phyloP scores from a whole-genome alignment of 2,888 invertebrate genomes.

The Thyatira batis region DNA sequence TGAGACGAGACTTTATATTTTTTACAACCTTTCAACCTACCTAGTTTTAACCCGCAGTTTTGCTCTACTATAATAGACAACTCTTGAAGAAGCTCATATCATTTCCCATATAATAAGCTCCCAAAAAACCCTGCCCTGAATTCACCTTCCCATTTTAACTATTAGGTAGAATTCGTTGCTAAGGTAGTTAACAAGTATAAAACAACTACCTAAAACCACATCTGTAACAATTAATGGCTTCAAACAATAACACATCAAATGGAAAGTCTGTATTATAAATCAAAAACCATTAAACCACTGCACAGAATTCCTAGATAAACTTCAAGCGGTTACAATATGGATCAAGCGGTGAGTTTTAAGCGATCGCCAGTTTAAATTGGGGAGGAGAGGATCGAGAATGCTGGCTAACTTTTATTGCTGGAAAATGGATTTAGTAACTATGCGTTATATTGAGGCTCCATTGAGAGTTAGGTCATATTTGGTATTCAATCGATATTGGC shows the following conservation, averaged over 20 bases:
- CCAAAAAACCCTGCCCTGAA: too few species aligned
- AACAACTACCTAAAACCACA: too few species aligned
- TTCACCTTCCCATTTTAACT: too few species aligned
- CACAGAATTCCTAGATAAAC: conserved; percentile 51
- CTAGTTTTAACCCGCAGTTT: not conserved
- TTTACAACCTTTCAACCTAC: too few species aligned
- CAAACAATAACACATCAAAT: conserved; percentile 18
- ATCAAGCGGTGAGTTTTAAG: conserved; percentile 13
- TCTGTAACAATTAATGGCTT: not conserved
- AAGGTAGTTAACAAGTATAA: too few species aligned
- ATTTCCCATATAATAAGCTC: too few species aligned
- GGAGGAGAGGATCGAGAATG: not conserved
- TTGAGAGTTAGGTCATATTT: too few species aligned
- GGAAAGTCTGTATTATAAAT: conserved; percentile 38
- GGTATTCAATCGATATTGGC: too few species aligned
- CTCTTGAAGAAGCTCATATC: too few species aligned
- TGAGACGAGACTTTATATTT: too few species aligned
- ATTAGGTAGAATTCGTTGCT: too few species aligned
- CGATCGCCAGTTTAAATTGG: conserved; percentile 1
- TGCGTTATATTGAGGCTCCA: not conserved
- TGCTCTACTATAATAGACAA: too few species aligned
- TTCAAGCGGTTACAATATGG: conserved; percentile 35
- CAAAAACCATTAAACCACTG: conserved; percentile 52
- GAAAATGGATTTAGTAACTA: not conserved
- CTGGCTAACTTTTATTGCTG: not conserved